These are phyloP conservation scores for Tympanoctomys barrerae DNA, from an alignment of 2,797 vertebrate genomes.

Conservation along the genomic window DNA sequence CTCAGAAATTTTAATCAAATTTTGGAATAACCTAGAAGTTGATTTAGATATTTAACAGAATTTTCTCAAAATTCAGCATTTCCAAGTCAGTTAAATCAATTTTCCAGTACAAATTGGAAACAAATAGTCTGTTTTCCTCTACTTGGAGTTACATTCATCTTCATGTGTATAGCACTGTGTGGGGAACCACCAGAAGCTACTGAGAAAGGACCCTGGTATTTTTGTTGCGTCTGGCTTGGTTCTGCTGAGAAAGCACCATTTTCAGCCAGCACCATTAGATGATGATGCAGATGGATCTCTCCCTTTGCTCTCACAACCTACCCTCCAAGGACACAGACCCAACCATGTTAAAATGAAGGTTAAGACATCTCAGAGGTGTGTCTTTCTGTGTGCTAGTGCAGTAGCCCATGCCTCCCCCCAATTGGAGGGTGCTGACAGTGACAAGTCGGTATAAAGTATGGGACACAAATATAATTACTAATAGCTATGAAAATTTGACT, in stretches of 20 bases:
- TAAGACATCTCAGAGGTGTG: background rate
- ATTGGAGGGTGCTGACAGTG: background rate
- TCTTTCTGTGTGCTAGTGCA: background rate
- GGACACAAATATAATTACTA: background rate
- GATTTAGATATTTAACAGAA: conserved; percentile 36
- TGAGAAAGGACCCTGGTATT: background rate
- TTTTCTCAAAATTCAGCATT: conserved; percentile 29
- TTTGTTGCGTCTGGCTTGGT: conserved; percentile 31
- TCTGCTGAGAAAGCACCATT: background rate
- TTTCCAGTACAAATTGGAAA: conserved; percentile 26
- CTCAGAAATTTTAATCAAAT: conserved; percentile 62
- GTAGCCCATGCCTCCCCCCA: background rate
- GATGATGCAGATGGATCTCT: background rate
- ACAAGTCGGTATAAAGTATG: background rate
- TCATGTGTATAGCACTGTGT: background rate
- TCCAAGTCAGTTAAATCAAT: conserved; percentile 49
- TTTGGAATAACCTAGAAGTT: conserved; percentile 61
- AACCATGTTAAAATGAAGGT: background rate
- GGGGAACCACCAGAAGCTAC: background rate
- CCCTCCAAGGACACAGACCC: background rate
- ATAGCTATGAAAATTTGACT: conserved; percentile 17
- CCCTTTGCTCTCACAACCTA: background rate
- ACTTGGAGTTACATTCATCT: background rate
- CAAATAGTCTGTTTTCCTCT: background rate
- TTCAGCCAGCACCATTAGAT: background rate